Conservation (phyloP, 2,113 vertebrate genomes). For the Tyrannus savana region DNA sequence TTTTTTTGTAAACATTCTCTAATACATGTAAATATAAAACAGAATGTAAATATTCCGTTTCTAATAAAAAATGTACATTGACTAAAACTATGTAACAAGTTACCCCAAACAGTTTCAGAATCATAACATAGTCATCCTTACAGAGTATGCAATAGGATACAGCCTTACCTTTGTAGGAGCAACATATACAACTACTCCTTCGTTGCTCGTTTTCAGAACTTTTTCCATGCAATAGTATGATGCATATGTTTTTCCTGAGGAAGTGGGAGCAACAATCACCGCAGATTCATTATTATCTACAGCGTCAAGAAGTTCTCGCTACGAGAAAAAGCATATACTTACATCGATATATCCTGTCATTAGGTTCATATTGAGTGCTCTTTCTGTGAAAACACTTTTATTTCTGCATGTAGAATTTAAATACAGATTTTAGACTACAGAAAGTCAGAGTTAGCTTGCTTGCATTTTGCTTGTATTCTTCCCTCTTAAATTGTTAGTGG, state of each 20-base stretch:
- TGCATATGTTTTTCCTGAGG: conserved; percentile 77
- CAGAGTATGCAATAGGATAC: neutral
- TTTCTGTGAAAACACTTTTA: neutral
- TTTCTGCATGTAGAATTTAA: neutral
- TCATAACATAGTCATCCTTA: neutral
- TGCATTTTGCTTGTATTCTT: neutral
- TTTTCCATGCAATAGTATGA: conserved; percentile 80
- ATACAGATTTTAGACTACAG: neutral
- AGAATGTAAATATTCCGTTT: neutral
- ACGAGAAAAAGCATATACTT: neutral
- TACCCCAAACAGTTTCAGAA: neutral
- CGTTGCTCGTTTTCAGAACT: conserved; percentile 63
- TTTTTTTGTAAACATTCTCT: neutral
- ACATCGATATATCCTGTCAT: neutral
- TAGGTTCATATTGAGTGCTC: neutral
- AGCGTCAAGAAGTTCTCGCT: conserved; percentile 75
- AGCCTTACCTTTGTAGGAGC: conserved; percentile 76
- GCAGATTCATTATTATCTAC: conserved; percentile 78
- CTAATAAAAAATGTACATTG: neutral
- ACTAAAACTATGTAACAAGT: neutral
- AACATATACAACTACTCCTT: conserved; percentile 73
- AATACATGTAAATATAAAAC: neutral
- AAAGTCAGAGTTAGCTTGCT: neutral
- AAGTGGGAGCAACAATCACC: conserved; percentile 75
- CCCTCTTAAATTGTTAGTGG: neutral